Base-by-base conservation (phyloP, 1,140 invertebrate species). In the Melanaphis sacchari region DNA sequence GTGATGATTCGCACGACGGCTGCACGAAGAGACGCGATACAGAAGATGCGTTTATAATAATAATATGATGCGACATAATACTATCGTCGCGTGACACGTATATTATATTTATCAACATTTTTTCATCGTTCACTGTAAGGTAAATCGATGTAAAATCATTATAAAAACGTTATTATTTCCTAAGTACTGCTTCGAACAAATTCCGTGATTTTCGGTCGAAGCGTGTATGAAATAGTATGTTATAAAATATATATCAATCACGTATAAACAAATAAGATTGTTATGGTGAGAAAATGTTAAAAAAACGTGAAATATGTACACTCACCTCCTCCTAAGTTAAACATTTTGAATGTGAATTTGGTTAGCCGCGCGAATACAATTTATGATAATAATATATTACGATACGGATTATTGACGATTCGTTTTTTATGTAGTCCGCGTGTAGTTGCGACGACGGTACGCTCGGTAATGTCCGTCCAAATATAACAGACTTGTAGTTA, bases 321-420 rank as follows among this genome's bases (percentile, higher is more conserved):
- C 91, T 93, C 46, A 93, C 91, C 91, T 41, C 81, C 91, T 84
- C 91, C 91, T 36, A 93, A 41, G 76, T 93, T 93, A 84, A 93
- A 93, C 91, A 93, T 93, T 4, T 85, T 93, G 43, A 40, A 90
- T 5, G 9, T 26, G 52, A 26, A 31, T 90, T 46, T 22, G 31
- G 15, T 54, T 6, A 59, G 31, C 9, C 40, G 49, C 24, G 0
- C 0, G 21, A 36, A 21, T 36, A 38, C 7, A 22, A 5, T 36
- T 87, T 87, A 82, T 9, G 38, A 82, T 38, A 24, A 38, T 82
- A 82, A 59, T 81, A 81, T 76, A 76, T 66, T 66, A 38, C 76
- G 36, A 41, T 36, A 31, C n/a, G 36, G 54, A 15, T 46, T 76
- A 76, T n/a, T 36, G 36, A 87, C 18, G 31, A 87, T n/a, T 87